Base-by-base conservation (phyloP, 2,888 invertebrate genomes). In the Aleiodes alternator region DNA sequence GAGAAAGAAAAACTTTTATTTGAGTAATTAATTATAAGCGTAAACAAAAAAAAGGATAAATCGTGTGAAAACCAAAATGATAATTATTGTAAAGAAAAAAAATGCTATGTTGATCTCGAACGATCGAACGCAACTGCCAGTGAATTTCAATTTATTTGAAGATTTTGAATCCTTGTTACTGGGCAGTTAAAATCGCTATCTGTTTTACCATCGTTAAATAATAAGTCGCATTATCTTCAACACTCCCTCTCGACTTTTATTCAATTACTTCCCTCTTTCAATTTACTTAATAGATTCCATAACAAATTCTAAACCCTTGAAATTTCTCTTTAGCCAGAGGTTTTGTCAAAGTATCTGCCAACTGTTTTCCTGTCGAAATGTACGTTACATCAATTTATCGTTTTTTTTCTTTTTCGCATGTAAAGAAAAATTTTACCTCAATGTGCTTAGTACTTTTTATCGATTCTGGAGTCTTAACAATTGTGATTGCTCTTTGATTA, bases 401-500 rank as follows among this genome's bases (percentile, higher is more conserved):
- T 69, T 78, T 78, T 31, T 75, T 75, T 23, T 83, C 74, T 72
- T 82, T 82, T 78, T 84, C 83, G 64, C 82, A 73, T 72, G 83
- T 81, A 74, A 83, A 84, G 59, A 85, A 86, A 76, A 85, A 81
- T 23, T 23, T 72, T 82, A 78, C 5, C 82, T 80, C 0, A 74
- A 84, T 84, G 69, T 86, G 84, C 69, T 85, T 86, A 0, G 84
- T 82, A 77, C 83, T 76, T 31, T 76, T 77, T 75, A 85, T 85
- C 79, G 82, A 84, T 72, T 85, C 81, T 48, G 83, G 82, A 80
- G 86, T 86, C 48, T 85, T 81, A 6, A 84, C 78, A 11, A 85
- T 76, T 77, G 38, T 38, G 1, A 38, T 38, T 38, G 38, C 23
- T 23, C 23, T 23, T 23, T 23, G 23, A 23, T 23, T 23, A 23